Evolutionary conservation across 1,140 invertebrate species (phyloP).

Genomic region (Whitmania pigra): DNA sequence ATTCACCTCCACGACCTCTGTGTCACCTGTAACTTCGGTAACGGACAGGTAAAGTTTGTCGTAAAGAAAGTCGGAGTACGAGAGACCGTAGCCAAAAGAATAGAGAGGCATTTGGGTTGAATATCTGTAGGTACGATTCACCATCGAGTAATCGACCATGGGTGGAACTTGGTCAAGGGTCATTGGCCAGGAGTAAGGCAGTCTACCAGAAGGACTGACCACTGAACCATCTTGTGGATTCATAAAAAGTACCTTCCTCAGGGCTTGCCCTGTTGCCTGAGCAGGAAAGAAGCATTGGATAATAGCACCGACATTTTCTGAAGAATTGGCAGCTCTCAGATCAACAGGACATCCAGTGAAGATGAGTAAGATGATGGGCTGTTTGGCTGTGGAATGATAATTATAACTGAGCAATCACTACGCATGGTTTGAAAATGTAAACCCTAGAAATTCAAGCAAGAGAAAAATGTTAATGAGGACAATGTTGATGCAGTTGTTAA

Average conservation of each 20-base stretch:
- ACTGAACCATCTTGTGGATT: conserved; percentile 4
- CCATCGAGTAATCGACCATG: conserved; percentile 23
- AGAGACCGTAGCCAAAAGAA: conserved; percentile 28
- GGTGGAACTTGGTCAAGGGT: conserved; percentile 21
- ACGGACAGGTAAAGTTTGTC: conserved; percentile 16
- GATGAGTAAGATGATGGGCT: conserved; percentile 19
- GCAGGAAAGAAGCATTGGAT: conserved; percentile 23
- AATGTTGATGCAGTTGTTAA: background rate
- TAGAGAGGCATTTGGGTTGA: conserved; percentile 19
- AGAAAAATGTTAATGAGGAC: too few species aligned
- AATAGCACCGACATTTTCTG: conserved; percentile 17
- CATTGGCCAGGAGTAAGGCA: conserved; percentile 26
- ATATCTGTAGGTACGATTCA: conserved; percentile 24
- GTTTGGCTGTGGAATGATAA: conserved; percentile 7
- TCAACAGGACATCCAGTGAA: conserved; percentile 24
- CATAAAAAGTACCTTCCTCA: conserved; percentile 15
- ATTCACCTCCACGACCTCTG: conserved; percentile 15
- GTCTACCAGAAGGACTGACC: conserved; percentile 25
- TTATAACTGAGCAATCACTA: background rate
- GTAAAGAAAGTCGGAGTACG: conserved; percentile 25
- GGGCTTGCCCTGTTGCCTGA: conserved; percentile 23
- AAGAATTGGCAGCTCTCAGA: conserved; percentile 1
- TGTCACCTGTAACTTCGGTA: background rate
- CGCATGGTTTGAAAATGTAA: background rate
- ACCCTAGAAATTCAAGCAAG: too few species aligned